A percentile compares a stretch with the other conserved stretches of the same genome.
Evolutionary conservation across 2,113 vertebrate species (phyloP).

Genomic region (Psophia crepitans): DNA sequence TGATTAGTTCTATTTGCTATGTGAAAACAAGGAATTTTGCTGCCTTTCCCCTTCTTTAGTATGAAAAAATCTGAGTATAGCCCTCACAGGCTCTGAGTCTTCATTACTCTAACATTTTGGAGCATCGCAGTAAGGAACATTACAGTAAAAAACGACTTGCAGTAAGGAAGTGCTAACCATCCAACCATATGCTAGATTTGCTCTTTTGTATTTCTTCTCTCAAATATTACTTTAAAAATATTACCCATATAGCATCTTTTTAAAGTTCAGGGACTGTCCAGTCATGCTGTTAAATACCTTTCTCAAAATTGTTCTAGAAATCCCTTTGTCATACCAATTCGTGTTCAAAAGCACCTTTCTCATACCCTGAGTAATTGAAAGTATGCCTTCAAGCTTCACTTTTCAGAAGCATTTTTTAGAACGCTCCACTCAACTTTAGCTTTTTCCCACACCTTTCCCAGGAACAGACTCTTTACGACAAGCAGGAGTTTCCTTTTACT

Average conservation of each 20-base stretch:
- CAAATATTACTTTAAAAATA: slow-evolving; percentile 2
- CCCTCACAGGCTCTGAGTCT: neutral
- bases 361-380: neutral
- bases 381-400: neutral
- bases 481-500: neutral
- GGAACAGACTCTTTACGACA: neutral
- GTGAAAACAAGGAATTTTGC: neutral
- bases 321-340: neutral
- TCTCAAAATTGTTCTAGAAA: neutral
- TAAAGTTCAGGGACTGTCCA: neutral
- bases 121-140: neutral
- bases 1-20: neutral
- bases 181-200: slow-evolving; percentile 11
- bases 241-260: neutral
- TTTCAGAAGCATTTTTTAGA: neutral
- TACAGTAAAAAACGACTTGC: neutral
- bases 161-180: slow-evolving; percentile 15
- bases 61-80: neutral
- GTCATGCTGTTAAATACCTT: neutral
- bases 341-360: neutral
- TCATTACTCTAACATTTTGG: neutral
- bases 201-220: slow-evolving; percentile 31
- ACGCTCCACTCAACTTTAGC: neutral
- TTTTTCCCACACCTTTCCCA: neutral
- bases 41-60: neutral